Evolutionary conservation across 2,888 invertebrate species (phyloP).

Genomic region (Dasysyrphus tricinctus): DNA sequence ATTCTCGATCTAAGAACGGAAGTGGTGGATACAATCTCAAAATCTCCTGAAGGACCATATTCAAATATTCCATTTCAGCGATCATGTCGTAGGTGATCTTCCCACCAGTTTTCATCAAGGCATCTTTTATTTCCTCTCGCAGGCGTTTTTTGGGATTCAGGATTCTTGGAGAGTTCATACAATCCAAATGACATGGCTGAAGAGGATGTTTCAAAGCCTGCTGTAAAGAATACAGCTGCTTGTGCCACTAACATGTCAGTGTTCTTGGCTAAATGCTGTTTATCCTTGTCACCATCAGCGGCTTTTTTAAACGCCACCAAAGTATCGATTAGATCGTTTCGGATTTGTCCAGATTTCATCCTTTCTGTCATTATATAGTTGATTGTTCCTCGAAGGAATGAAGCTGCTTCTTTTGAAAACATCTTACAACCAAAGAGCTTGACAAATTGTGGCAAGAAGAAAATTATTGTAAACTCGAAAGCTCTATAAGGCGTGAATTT

Average conservation of each 20-base stretch:
- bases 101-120: slow-evolving; percentile 77
- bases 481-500: slow-evolving; percentile 76
- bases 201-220: slow-evolving; percentile 77
- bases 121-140: slow-evolving; percentile 80
- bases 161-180: slow-evolving; percentile 79
- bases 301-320: slow-evolving; percentile 82
- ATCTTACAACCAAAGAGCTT: slow-evolving; percentile 78
- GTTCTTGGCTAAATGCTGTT: slow-evolving; percentile 76
- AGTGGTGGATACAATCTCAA: slow-evolving; percentile 76
- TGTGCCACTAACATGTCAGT: slow-evolving; percentile 75
- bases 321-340: slow-evolving; percentile 85
- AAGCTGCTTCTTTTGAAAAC: slow-evolving; percentile 78
- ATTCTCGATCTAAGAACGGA: slow-evolving; percentile 75
- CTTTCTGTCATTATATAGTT: slow-evolving; percentile 83
- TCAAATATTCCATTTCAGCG: slow-evolving; percentile 80
- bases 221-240: slow-evolving; percentile 76
- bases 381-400: slow-evolving; percentile 82
- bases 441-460: slow-evolving; percentile 81
- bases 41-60: slow-evolving; percentile 78
- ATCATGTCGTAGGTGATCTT: slow-evolving; percentile 80
- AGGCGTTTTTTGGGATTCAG: slow-evolving; percentile 80
- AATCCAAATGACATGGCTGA: slow-evolving; percentile 81
- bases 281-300: slow-evolving; percentile 57
- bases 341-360: slow-evolving; percentile 80
- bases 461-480: slow-evolving; percentile 79